A percentile compares a stretch with the other conserved stretches of the same genome.
phyloP scores from a whole-genome alignment of 2,888 invertebrate genomes.

The Drosophila dives region DNA sequence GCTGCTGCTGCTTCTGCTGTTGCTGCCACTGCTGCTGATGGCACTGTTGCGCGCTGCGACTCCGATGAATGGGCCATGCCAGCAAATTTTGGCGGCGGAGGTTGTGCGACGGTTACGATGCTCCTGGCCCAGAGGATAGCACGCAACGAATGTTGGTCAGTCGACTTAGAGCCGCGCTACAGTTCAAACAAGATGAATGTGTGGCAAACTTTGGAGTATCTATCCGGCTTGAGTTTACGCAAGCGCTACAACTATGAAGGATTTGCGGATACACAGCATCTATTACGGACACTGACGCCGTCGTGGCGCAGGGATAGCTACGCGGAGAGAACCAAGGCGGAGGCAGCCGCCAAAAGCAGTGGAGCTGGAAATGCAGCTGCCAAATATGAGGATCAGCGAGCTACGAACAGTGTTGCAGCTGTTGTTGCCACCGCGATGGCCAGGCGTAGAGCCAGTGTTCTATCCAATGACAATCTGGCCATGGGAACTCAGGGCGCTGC shows the following conservation, averaged over 20 bases:
- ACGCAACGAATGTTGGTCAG: slow-evolving; percentile 83
- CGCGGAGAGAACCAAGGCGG: slow-evolving; percentile 70
- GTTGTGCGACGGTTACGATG: slow-evolving; percentile 81
- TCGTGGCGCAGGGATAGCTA: slow-evolving; percentile 82
- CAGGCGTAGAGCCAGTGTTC: slow-evolving; percentile 34
- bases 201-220: slow-evolving; percentile 84
- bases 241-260: slow-evolving; percentile 83
- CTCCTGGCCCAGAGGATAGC: slow-evolving; percentile 81
- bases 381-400: slow-evolving; percentile 50
- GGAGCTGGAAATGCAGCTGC: slow-evolving; percentile 11
- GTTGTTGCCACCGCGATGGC: slow-evolving; percentile 33
- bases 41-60: slow-evolving; percentile 68
- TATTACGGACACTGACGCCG: slow-evolving; percentile 75
- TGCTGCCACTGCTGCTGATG: slow-evolving; percentile 17
- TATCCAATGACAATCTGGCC: slow-evolving; percentile 48
- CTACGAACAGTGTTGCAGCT: slow-evolving; percentile 26
- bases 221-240: slow-evolving; percentile 77
- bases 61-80: slow-evolving; percentile 62
- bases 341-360: slow-evolving; percentile 33
- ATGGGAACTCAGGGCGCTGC: slow-evolving; percentile 9
- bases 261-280: slow-evolving; percentile 78
- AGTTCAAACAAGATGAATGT: slow-evolving; percentile 83
- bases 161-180: slow-evolving; percentile 80
- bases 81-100: slow-evolving; percentile 40
- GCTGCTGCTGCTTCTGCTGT: slow-evolving; percentile 2